Evolutionary conservation across 2,888 invertebrate genomes (phyloP), one percentile per base, ranked within the genome.

Genomic region (Morpho helenor): DNA sequence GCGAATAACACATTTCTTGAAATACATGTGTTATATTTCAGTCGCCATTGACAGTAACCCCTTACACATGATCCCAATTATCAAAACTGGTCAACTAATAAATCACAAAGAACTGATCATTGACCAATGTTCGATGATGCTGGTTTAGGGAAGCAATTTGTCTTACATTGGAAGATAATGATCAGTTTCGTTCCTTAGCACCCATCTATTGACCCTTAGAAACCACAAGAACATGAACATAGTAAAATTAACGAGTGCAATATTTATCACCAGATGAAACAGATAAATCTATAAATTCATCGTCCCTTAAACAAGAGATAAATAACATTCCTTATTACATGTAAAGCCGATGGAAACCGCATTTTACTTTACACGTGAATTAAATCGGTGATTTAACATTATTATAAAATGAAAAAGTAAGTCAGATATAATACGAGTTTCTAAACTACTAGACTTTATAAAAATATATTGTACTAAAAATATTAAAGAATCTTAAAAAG

Each of bases 101-200:
- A 80, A 83, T 83, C 80, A 77, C 71, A 69, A 67, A 66, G 64
- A 61, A 68, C 68, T 65, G 68, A 71, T 70, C 69, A 65, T 67
- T 62, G 68, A 62, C 64, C 69, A 67, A 70, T 77, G 77, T 80
- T 75, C 73, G 73, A 71, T 76, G 79, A 79, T 77, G 76, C 61
- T 73, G 70, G 73, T 74, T 62, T 67, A 71, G 71, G 76, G 81
- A 84, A 84, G 77, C 82, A 75, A 86, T 87, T 87, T 85, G 87
- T 88, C 86, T 87, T 77, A 80, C 82, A 79, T 70, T 69, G 59
- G 50, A 10, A 69, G 88, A 89, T 89, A 86, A 82, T 42, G 69
- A 87, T 87, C 87, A 49, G 49, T 23, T 47, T 50, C 58, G 56
- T 59, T 60, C 62, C 63, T 55, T 54, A 51, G 61, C 63, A 60